phyloP scores from a whole-genome alignment of 2,797 vertebrate genomes.

The Fistularia tabacaria region DNA sequence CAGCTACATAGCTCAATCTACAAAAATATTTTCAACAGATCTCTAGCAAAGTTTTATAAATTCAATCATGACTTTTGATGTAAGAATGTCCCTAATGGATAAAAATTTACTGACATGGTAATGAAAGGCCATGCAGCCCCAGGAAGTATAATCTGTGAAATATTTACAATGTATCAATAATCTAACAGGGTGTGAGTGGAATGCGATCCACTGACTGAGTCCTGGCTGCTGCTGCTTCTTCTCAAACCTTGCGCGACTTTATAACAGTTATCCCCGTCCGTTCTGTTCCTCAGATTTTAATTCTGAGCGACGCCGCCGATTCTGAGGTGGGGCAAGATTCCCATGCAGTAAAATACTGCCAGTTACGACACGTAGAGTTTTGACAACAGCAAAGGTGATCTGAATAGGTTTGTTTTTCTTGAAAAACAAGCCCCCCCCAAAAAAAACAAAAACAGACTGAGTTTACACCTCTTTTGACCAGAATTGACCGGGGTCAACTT shows the following conservation, averaged over 20 bases:
- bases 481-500: constrained; percentile 3
- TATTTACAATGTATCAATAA: not conserved
- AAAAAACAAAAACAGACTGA: too few species aligned
- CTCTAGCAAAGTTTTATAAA: not conserved
- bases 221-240: not conserved
- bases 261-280: too few species aligned
- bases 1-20: too few species aligned
- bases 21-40: not conserved
- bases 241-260: constrained; percentile 11
- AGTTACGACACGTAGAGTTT: too few species aligned
- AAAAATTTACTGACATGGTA: not conserved
- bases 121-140: not conserved
- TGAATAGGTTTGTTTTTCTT: too few species aligned
- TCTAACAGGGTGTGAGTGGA: not conserved
- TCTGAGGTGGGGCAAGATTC: too few species aligned
- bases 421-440: too few species aligned
- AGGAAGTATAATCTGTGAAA: not conserved
- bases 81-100: not conserved
- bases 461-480: not conserved
- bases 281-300: constrained; percentile 25
- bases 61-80: not conserved
- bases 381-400: too few species aligned
- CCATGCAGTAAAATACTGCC: too few species aligned
- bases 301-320: not conserved
- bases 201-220: not conserved